A percentile compares a stretch with the other conserved stretches of the same genome.
Evolutionary conservation across 2,888 invertebrate genomes (phyloP).

Genomic region (Dynastes tityus): DNA sequence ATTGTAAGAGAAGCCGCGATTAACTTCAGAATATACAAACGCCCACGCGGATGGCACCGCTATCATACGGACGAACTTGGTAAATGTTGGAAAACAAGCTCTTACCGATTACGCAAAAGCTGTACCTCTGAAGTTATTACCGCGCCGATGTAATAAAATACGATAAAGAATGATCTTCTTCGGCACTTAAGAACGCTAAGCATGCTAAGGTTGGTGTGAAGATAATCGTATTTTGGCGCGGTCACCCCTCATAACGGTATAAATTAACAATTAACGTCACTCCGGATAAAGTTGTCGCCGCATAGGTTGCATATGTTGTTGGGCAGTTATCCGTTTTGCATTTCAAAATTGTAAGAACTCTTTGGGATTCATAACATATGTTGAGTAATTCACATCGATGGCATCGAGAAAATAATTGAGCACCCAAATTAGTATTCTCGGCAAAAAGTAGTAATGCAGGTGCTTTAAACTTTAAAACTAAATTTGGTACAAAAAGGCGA

Average conservation of each 20-base stretch:
- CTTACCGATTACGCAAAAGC: constrained; percentile 29
- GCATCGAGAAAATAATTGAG: no score
- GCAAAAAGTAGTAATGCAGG: no score
- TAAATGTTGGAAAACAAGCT: constrained; percentile 38
- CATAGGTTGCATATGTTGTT: constrained; percentile 9
- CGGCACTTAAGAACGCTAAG: constrained; percentile 21
- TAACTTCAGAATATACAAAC: constrained; percentile 29
- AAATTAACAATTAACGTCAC: constrained; percentile 25
- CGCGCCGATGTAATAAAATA: constrained; percentile 15
- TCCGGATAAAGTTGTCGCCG: constrained; percentile 14
- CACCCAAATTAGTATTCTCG: no score
- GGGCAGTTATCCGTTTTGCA: background rate
- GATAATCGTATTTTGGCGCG: constrained; percentile 7
- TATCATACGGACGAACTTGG: constrained; percentile 9
- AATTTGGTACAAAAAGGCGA: no score
- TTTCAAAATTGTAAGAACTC: background rate
- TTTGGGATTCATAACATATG: background rate
- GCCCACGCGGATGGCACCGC: background rate
- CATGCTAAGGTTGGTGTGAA: constrained; percentile 11
- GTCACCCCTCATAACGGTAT: constrained; percentile 20
- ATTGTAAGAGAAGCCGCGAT: background rate
- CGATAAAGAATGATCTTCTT: constrained; percentile 23
- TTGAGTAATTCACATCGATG: background rate
- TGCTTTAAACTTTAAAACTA: no score
- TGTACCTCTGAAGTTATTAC: constrained; percentile 27